A percentile compares a stretch with the other conserved stretches of the same genome.
These are phyloP conservation scores for Hetaerina americana DNA, from an alignment of 1,140 invertebrate genomes.

Conservation along the genomic window DNA sequence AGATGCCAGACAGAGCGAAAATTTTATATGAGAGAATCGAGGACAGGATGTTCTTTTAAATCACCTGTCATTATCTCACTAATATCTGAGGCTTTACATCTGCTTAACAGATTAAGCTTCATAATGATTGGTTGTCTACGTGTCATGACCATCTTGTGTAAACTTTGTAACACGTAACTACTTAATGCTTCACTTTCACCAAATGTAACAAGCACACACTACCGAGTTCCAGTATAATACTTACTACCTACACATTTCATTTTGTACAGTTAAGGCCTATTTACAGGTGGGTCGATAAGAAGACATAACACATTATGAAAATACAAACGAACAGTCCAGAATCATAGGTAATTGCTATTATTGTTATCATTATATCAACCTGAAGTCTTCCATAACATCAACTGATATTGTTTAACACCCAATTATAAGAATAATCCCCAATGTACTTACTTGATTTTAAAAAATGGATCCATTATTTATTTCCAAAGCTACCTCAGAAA, in stretches of 20 bases:
- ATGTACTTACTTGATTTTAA: neutral
- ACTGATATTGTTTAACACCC: neutral
- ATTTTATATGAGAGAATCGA: neutral
- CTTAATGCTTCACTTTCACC: neutral
- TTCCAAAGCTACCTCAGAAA: neutral
- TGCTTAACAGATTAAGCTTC: neutral
- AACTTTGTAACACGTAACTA: neutral
- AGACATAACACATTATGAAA: slow-evolving; percentile 2
- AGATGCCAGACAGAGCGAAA: neutral
- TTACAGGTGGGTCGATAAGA: slow-evolving; percentile 3
- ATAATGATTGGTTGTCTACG: neutral
- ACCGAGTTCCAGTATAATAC: neutral
- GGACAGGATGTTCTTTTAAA: neutral
- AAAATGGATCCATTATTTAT: neutral
- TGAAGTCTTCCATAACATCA: neutral
- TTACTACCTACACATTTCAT: neutral
- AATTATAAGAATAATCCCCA: slow-evolving; percentile 1
- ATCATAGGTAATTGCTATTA: neutral
- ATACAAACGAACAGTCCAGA: neutral
- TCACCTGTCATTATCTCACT: neutral
- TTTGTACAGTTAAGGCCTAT: slow-evolving; percentile 9
- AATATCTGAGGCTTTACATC: neutral
- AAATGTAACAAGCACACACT: neutral
- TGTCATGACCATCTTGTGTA: neutral
- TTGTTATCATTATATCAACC: neutral